Conservation (phyloP, 1,140 invertebrate species). For the Ephestia elutella region DNA sequence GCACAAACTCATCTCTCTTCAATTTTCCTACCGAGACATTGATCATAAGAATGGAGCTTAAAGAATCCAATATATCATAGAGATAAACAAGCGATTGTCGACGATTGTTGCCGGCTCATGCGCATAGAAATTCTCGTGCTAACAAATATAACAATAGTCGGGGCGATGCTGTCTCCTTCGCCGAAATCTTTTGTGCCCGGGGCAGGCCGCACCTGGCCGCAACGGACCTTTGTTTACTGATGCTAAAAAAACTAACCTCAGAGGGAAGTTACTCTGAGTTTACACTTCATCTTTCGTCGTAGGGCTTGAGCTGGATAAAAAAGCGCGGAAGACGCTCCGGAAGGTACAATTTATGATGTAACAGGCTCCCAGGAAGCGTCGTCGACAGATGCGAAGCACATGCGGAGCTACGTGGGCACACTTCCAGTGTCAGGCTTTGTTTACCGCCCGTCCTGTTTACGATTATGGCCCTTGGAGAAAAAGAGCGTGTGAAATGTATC, state of each 20-base stretch:
- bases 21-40: constrained; percentile 29
- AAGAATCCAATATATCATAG: constrained; percentile 59
- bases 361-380: constrained; percentile 54
- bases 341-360: constrained; percentile 68
- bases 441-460: constrained; percentile 47
- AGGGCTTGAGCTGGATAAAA: constrained; percentile 57
- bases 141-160: constrained; percentile 56
- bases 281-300: constrained; percentile 68
- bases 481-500: constrained; percentile 61
- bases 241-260: constrained; percentile 48
- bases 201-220: constrained; percentile 55
- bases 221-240: constrained; percentile 63
- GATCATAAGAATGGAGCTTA: constrained; percentile 34
- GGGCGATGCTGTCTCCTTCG: constrained; percentile 55
- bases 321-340: constrained; percentile 62
- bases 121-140: constrained; percentile 55
- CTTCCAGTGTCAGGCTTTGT: constrained; percentile 44
- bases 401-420: constrained; percentile 47
- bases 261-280: constrained; percentile 62
- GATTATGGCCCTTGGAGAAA: constrained; percentile 35
- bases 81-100: constrained; percentile 48
- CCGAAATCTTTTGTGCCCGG: constrained; percentile 67
- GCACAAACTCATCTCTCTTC: constrained; percentile 20
- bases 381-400: constrained; percentile 64
- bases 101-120: constrained; percentile 29